Evolutionary conservation across 92 coral and sea anemone genomes (phyloP), one percentile per base, ranked within the genome.

Genomic region (Parazoanthus darwini): DNA sequence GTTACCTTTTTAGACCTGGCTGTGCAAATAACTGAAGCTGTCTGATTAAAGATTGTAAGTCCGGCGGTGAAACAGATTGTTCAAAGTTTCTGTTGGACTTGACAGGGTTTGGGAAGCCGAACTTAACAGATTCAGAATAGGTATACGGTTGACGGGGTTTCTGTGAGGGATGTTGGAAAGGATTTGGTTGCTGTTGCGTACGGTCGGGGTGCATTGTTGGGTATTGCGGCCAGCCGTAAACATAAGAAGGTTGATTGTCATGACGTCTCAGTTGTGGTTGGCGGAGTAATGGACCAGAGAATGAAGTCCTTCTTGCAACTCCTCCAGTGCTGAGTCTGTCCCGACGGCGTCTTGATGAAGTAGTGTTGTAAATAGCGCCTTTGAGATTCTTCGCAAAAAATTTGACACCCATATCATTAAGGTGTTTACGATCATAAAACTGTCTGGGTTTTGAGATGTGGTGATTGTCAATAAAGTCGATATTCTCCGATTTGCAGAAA

Each of bases 341-440:
- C 33, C 79, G 79, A 75, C 29, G 50, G 66, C 85, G 82, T 72
- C 82, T 82, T 78, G 81, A 78, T n/a, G 91, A 74, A 63, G 13
- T 66, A 7, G 82, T 82, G 42, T 63, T 68, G 83, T 22, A 89
- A 71, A 89, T 73, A 37, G 82, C 88, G 50, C 88, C 84, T 89
- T 89, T 89, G 25, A 89, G 77, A 29, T 75, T 89, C 85, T 89
- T 89, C 37, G 90, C 92, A 79, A 90, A 90, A 77, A 79, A 63
- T 75, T 86, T 90, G 36, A 90, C 75, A 16, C 92, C 92, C 66
- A 78, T 63, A 81, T 80, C 78, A 86, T 80, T 90, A 59, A 90
- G 90, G 67, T 90, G 92, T 74, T 90, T 90, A 18, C 68, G 63
- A n/a, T 90, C 92, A 75, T 29, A 43, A 59, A 86, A 81, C 50